Conservation (phyloP, 2,113 vertebrate genomes). For the Lepisosteus oculatus region DNA sequence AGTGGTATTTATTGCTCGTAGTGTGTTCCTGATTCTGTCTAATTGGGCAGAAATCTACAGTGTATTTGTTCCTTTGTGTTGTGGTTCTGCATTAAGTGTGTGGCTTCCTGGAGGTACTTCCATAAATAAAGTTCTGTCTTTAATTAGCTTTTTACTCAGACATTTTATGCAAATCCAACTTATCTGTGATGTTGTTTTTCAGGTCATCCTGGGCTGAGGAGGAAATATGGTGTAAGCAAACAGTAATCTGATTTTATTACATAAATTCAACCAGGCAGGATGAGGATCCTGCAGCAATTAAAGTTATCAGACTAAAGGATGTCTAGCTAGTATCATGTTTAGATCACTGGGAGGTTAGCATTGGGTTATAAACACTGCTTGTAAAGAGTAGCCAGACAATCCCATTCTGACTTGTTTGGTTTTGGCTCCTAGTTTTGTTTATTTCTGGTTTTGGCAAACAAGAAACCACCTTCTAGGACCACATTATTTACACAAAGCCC, state of each 20-base stretch:
- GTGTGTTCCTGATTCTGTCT: not conserved
- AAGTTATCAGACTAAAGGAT: conserved; percentile 23
- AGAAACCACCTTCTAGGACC: too few relatives aligned
- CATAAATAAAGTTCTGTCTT: not conserved
- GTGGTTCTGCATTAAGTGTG: not conserved
- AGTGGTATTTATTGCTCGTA: too few relatives aligned
- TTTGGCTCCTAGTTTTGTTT: conserved; percentile 1
- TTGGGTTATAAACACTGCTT: not conserved
- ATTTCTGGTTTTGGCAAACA: not conserved
- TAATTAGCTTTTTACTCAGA: conserved; percentile 14
- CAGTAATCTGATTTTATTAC: conserved; percentile 47
- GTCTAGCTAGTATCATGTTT: not conserved
- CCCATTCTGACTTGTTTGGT: not conserved
- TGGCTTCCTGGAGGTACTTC: not conserved
- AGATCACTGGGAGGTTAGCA: not conserved
- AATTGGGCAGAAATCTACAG: conserved; percentile 1
- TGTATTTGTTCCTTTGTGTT: not conserved
- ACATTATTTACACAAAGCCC: too few relatives aligned
- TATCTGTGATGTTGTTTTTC: conserved; percentile 40
- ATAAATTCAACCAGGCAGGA: conserved; percentile 31
- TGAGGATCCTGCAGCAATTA: conserved; percentile 30
- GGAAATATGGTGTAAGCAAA: conserved; percentile 46
- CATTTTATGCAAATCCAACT: conserved; percentile 52
- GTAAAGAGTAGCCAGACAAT: too few relatives aligned
- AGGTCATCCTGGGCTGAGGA: conserved; percentile 46